These are phyloP conservation scores for Drosophila fuyamai DNA, from an alignment of 1,140 invertebrate genomes.

Conservation along the genomic window DNA sequence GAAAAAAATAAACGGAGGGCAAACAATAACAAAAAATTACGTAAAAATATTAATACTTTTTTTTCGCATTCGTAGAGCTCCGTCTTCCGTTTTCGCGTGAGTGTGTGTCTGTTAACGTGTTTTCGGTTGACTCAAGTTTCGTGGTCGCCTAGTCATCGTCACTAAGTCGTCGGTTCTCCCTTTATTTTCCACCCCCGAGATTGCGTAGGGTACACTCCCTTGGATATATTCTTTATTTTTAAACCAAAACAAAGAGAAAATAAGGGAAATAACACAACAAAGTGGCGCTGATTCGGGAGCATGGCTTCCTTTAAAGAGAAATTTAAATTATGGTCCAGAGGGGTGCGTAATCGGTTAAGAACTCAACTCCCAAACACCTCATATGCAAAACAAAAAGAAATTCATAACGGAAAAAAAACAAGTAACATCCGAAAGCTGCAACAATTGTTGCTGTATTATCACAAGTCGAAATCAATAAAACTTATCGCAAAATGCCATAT, in stretches of 20 bases:
- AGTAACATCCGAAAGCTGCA: not conserved
- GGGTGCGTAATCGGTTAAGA: constrained; percentile 67
- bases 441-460: constrained; percentile 63
- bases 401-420: constrained; percentile 10
- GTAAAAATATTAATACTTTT: constrained; percentile 40
- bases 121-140: constrained; percentile 67
- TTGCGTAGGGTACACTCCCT: constrained; percentile 8
- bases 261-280: constrained; percentile 20
- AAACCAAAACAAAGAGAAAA: constrained; percentile 7
- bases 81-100: constrained; percentile 8
- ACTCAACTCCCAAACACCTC: not conserved
- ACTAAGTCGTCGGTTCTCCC: constrained; percentile 25
- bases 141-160: constrained; percentile 53
- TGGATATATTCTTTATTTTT: not conserved
- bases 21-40: constrained; percentile 46
- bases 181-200: not conserved
- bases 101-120: constrained; percentile 35
- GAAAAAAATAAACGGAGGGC: constrained; percentile 5
- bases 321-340: constrained; percentile 82
- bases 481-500: constrained; percentile 63
- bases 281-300: constrained; percentile 42
- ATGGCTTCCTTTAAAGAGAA: constrained; percentile 84
- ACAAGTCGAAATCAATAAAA: constrained; percentile 81
- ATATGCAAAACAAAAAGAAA: not conserved
- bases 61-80: constrained; percentile 24